Evolutionary conservation across 2,888 invertebrate genomes (phyloP).

Genomic region (Chalcis sispes): DNA sequence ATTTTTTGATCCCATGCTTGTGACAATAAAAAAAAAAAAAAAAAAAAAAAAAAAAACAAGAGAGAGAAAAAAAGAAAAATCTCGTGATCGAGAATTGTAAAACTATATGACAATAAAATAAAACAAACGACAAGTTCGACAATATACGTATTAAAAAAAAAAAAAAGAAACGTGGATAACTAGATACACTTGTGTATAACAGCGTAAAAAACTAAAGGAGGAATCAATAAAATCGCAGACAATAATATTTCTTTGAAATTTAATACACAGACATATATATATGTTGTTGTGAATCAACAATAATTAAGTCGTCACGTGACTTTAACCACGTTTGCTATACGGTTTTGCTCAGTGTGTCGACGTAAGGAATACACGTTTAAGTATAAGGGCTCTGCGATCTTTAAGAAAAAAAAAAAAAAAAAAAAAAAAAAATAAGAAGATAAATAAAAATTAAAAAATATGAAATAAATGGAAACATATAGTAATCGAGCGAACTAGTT

Average conservation of each 20-base stretch:
- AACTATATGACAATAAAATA: slow-evolving; percentile 43
- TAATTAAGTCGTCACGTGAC: slow-evolving; percentile 14
- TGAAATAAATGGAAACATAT: slow-evolving; percentile 71
- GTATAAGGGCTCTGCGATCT: slow-evolving; percentile 43
- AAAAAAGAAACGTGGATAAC: slow-evolving; percentile 1
- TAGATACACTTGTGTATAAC: too few species aligned
- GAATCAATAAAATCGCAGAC: slow-evolving; percentile 23
- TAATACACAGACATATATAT: background rate
- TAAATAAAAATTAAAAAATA: slow-evolving; percentile 58
- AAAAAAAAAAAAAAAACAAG: too few species aligned
- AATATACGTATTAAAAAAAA: too few species aligned
- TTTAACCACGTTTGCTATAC: slow-evolving; percentile 25
- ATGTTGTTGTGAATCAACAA: slow-evolving; percentile 16
- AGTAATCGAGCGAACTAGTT: slow-evolving; percentile 18
- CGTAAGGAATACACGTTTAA: slow-evolving; percentile 31
- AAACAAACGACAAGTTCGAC: slow-evolving; percentile 33
- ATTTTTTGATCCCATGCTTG: slow-evolving; percentile 14
- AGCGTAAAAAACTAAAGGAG: too few species aligned
- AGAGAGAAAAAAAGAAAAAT: too few species aligned
- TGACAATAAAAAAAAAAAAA: too few species aligned
- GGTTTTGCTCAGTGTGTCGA: slow-evolving; percentile 35
- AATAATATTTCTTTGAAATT: slow-evolving; percentile 33
- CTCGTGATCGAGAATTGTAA: slow-evolving; percentile 25
- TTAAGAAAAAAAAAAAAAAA: slow-evolving; percentile 20
- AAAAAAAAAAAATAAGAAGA: background rate